phyloP scores from a whole-genome alignment of 2,797 vertebrate species.

The Sylvia borin region DNA sequence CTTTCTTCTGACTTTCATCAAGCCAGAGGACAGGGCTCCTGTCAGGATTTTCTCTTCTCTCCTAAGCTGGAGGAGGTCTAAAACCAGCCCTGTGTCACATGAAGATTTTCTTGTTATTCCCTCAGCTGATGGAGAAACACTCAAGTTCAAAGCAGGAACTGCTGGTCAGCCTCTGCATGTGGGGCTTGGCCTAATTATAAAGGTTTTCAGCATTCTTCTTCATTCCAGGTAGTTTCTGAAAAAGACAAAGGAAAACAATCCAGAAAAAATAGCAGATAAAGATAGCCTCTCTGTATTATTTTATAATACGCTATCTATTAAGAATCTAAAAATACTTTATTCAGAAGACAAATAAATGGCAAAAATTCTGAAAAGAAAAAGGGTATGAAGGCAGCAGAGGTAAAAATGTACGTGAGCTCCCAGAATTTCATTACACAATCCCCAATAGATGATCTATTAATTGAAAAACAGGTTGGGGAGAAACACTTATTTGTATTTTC shows the following conservation, averaged over 20 bases:
- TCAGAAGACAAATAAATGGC: neutral
- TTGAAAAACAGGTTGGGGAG: neutral
- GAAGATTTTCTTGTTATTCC: neutral
- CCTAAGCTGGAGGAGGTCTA: neutral
- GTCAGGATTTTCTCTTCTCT: neutral
- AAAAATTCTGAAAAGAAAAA: neutral
- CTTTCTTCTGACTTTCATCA: neutral
- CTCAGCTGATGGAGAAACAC: neutral
- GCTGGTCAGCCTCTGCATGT: neutral
- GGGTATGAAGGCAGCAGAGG: neutral
- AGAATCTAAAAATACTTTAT: neutral
- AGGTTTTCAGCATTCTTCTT: neutral
- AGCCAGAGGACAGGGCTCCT: neutral
- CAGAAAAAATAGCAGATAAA: neutral
- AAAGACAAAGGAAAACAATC: neutral
- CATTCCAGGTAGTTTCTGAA: neutral
- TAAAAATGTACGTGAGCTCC: neutral
- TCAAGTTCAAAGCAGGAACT: neutral
- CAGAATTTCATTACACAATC: neutral
- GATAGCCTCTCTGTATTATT: neutral
- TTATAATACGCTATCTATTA: neutral
- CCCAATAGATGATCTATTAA: constrained; percentile 34
- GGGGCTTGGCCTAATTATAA: neutral
- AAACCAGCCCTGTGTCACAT: neutral
- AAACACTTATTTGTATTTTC: neutral